Evolutionary conservation across 2,113 vertebrate species (phyloP), one percentile per base, ranked within the genome.

Genomic region (Pardalotus punctatus): DNA sequence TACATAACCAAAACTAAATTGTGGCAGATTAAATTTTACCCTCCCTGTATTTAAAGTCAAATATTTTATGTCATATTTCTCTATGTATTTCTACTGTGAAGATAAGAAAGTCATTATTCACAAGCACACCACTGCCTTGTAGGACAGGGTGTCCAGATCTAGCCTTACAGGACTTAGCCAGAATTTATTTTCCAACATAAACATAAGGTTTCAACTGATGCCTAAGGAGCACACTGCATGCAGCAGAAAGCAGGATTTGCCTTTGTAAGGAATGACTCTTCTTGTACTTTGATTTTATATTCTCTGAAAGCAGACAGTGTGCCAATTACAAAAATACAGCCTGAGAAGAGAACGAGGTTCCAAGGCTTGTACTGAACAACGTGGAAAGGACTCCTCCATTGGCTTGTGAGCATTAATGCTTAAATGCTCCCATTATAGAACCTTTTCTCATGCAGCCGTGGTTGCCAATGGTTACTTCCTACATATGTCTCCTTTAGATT

Each of bases 381-480:
- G n/a, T 88, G 72, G 86, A 95, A 90, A 86, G 18, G 48, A 65
- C 38, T 86, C 38, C 47, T 86, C 35, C 5, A 3, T 48, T 79
- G 80, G 47, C 82, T 81, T 61, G 22, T 69, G 51, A 80, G 56
- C 45, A 90, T 64, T 83, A 73, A 65, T 88, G 42, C 57, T 76
- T 73, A 92, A 86, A 91, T 36, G 38, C 48, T 84, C 72, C 66
- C 71, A 42, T 92, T 91, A 88, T 7, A 95, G 77, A 84, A 60
- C 56, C 61, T 81, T 72, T 51, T 60, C 76, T 88, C 83, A 88
- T 86, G 43, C 74, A 88, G 6, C 17, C 45, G 29, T 8, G 36
- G 86, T 71, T 96, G 94, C 86, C 88, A 93, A 23, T 78, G 40
- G 83, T 95, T 94, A 94, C 88, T 94, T 81, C 66, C 95, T 79